A percentile compares a stretch with the other conserved stretches of the same genome.
Conservation (phyloP, 2,888 invertebrate genomes). For the Aromia moschata region DNA sequence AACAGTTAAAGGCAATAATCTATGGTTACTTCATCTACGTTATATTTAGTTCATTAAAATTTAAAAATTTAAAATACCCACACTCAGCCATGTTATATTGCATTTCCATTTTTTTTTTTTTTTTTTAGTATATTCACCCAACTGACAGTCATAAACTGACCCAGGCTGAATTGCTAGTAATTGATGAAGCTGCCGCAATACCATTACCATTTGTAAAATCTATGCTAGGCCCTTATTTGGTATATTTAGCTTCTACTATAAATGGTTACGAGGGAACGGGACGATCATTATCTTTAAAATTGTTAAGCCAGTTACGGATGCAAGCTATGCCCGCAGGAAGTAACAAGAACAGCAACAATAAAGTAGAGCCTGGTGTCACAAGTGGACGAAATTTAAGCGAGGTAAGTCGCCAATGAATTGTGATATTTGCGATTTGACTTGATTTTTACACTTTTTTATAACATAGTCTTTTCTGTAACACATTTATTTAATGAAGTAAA, state of each 20-base stretch:
- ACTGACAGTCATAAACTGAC: conserved; percentile 87
- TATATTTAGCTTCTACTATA: conserved; percentile 95
- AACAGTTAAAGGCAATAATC: too few relatives aligned
- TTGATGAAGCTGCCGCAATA: conserved; percentile 99
- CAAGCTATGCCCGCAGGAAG: conserved; percentile 68
- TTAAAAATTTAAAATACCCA: too few relatives aligned
- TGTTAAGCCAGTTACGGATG: conserved; percentile 85
- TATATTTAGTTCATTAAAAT: too few relatives aligned
- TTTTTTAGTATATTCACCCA: conserved; percentile 89
- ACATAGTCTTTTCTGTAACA: too few relatives aligned
- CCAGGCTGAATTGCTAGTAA: conserved; percentile 93
- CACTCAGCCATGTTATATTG: not conserved
- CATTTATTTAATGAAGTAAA: too few relatives aligned
- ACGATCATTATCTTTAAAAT: conserved; percentile 91
- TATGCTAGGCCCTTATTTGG: conserved; percentile 89
- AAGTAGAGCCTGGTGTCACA: conserved; percentile 62
- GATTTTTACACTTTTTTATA: too few relatives aligned
- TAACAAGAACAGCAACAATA: conserved; percentile 63
- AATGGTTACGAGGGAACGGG: conserved; percentile 99
- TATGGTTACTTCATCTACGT: too few relatives aligned
- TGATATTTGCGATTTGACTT: too few relatives aligned
- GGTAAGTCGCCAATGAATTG: conserved; percentile 64
- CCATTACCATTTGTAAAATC: conserved; percentile 91
- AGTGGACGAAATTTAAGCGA: conserved; percentile 67
- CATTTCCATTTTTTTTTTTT: conserved; percentile 27